These are phyloP conservation scores for Heteromormyrus szaboi DNA, from an alignment of 2,797 vertebrate species.

Conservation along the genomic window DNA sequence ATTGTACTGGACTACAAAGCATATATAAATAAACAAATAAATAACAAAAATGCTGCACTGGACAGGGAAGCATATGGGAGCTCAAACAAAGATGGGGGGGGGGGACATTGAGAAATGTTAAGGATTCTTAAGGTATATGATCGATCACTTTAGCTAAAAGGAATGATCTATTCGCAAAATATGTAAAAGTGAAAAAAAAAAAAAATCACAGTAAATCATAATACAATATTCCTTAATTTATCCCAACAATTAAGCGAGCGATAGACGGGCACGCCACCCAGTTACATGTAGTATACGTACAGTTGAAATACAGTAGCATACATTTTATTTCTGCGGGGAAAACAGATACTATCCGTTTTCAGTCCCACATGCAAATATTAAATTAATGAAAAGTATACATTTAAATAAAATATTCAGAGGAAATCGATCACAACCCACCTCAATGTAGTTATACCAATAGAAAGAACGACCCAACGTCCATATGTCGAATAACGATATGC, in stretches of 20 bases:
- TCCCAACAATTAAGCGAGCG: background rate
- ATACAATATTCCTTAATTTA: background rate
- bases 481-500: conserved; percentile 3
- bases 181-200: background rate
- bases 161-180: background rate
- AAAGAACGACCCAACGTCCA: background rate
- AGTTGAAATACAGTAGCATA: background rate
- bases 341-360: background rate
- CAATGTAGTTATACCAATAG: background rate
- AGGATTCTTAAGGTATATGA: background rate
- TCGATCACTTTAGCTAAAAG: background rate
- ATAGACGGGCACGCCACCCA: background rate
- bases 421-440: conserved; percentile 12
- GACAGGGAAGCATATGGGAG: background rate
- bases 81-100: background rate
- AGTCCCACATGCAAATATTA: background rate
- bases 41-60: background rate
- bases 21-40: background rate
- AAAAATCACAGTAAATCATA: background rate
- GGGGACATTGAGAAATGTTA: background rate
- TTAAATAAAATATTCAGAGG: background rate
- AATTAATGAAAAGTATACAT: background rate
- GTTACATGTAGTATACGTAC: background rate
- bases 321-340: background rate
- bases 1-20: background rate